A percentile compares a stretch with the other conserved stretches of the same genome.
Conservation (phyloP, 1,140 invertebrate species). For the Drosophila tani region DNA sequence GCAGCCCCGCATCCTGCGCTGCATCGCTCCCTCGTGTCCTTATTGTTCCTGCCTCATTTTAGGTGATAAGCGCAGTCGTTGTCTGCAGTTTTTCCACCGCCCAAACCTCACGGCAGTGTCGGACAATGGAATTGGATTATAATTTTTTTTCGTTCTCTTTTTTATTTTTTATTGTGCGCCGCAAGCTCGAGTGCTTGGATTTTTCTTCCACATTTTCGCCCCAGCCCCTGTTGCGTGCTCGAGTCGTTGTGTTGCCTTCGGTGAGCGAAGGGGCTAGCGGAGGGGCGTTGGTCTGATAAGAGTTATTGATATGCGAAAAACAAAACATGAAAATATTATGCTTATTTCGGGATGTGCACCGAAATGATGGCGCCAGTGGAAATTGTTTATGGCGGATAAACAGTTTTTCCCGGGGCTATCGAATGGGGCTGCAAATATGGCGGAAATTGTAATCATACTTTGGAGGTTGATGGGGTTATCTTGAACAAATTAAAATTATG, state of each 20-base stretch:
- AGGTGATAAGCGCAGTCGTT: constrained; percentile 76
- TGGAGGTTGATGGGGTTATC: neutral
- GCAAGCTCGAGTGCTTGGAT: constrained; percentile 45
- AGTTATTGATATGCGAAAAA: constrained; percentile 71
- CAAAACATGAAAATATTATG: constrained; percentile 47
- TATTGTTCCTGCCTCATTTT: constrained; percentile 51
- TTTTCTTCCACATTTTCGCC: constrained; percentile 13
- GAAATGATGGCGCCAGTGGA: constrained; percentile 60
- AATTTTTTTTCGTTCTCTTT: constrained; percentile 28
- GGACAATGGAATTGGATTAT: constrained; percentile 81
- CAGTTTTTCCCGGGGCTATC: constrained; percentile 41
- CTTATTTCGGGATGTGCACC: constrained; percentile 11
- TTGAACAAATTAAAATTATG: neutral
- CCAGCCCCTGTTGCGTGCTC: constrained; percentile 55
- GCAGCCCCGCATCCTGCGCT: constrained; percentile 12
- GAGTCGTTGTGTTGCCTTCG: constrained; percentile 49
- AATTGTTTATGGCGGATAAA: constrained; percentile 76
- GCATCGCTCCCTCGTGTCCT: constrained; percentile 27
- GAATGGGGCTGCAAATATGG: constrained; percentile 34
- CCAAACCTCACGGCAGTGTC: constrained; percentile 1
- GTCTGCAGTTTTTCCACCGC: constrained; percentile 41
- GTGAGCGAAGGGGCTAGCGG: constrained; percentile 25
- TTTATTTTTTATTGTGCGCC: constrained; percentile 25
- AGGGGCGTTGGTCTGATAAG: constrained; percentile 49
- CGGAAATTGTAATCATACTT: constrained; percentile 9